phyloP scores from a whole-genome alignment of 2,113 vertebrate species.

The Anseranas semipalmata region DNA sequence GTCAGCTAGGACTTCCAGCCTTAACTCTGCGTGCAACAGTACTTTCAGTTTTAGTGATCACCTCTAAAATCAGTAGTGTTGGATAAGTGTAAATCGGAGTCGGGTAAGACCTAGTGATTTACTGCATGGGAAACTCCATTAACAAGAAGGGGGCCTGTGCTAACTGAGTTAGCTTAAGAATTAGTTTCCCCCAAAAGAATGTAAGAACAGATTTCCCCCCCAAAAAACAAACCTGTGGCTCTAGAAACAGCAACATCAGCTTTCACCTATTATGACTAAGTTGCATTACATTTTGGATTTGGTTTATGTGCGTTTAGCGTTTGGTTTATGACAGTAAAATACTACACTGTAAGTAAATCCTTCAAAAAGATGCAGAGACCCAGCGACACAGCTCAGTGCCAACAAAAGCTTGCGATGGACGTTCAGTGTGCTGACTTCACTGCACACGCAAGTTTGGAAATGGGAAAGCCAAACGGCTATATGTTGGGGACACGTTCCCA shows the following conservation, averaged over 20 bases:
- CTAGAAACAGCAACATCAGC: neutral
- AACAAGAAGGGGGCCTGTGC: neutral
- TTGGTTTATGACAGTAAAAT: neutral
- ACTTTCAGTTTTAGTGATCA: neutral
- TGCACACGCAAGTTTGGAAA: fast-evolving
- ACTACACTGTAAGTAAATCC: neutral
- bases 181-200: neutral
- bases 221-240: neutral
- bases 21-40: neutral
- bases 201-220: neutral
- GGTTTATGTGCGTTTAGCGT: neutral
- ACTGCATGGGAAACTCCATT: neutral
- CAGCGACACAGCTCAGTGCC: neutral
- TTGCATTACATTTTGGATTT: neutral
- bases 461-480: neutral
- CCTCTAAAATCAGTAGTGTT: neutral
- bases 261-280: neutral
- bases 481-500: neutral
- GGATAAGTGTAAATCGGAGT: fast-evolving
- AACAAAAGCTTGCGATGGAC: neutral
- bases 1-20: neutral
- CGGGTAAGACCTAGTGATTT: neutral
- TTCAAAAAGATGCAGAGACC: neutral
- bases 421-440: neutral
- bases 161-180: neutral